phyloP scores from a whole-genome alignment of 2,888 invertebrate species.

The Sarcophaga variegata region DNA sequence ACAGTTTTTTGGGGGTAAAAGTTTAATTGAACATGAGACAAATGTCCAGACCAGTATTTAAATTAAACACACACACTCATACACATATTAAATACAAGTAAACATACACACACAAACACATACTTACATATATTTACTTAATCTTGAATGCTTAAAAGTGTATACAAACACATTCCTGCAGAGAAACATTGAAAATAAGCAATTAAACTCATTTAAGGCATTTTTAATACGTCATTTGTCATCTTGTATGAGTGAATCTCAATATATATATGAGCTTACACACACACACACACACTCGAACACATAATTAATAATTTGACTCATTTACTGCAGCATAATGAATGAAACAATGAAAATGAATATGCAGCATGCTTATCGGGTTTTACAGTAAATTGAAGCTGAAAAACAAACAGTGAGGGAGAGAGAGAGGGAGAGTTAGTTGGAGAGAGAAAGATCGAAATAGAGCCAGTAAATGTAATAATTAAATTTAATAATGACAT shows the following conservation, averaged over 20 bases:
- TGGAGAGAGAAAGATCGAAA: neutral
- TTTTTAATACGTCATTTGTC: conserved; percentile 61
- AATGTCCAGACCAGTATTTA: conserved; percentile 13
- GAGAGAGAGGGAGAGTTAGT: too few relatives aligned
- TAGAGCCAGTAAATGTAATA: neutral
- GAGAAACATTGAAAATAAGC: conserved; percentile 32
- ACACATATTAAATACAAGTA: neutral
- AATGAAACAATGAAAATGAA: neutral
- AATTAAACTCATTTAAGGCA: conserved; percentile 53
- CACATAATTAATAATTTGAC: neutral
- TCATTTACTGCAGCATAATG: neutral
- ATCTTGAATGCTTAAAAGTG: neutral
- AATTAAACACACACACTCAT: neutral
- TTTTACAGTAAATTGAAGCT: neutral
- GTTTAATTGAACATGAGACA: conserved; percentile 20
- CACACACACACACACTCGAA: neutral
- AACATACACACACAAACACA: neutral
- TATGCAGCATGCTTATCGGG: neutral
- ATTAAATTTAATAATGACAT: conserved; percentile 29
- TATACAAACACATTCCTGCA: neutral
- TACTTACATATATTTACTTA: too few relatives aligned
- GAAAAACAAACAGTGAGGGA: neutral
- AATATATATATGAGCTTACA: neutral
- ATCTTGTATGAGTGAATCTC: conserved; percentile 19
- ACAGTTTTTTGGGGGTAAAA: neutral